phyloP scores from a whole-genome alignment of 2,113 vertebrate genomes.

The Malurus melanocephalus region DNA sequence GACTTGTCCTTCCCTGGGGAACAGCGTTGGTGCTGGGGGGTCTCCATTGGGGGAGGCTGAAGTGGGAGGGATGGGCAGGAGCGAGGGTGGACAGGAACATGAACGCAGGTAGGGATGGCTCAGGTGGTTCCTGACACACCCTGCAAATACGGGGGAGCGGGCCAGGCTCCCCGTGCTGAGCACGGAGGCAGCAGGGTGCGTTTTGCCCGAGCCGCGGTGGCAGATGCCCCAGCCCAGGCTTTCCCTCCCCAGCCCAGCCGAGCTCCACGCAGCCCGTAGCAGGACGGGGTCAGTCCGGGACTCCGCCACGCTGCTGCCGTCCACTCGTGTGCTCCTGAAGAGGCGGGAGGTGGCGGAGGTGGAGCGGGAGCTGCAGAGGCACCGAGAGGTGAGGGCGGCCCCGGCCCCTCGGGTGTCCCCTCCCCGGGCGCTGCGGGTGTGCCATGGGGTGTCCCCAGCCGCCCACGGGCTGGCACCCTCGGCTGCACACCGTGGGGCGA shows the following conservation, averaged over 20 bases:
- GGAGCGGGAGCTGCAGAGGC: conserved; percentile 29
- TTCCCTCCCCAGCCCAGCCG: fast-evolving
- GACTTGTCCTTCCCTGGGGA: not conserved
- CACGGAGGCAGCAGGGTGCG: fast-evolving
- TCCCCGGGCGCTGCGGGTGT: not conserved
- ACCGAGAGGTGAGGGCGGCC: conserved; percentile 63
- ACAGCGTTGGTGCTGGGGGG: not conserved
- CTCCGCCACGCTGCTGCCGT: not conserved
- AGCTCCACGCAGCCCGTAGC: fast-evolving
- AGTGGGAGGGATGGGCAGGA: not conserved
- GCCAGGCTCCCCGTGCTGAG: fast-evolving
- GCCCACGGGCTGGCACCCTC: fast-evolving
- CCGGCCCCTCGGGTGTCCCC: not conserved
- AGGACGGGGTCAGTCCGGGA: conserved; percentile 4
- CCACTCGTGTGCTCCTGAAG: conserved; percentile 65
- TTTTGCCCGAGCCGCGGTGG: fast-evolving
- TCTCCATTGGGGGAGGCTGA: not conserved
- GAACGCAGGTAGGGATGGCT: too few relatives aligned
- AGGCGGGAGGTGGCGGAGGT: conserved; percentile 47
- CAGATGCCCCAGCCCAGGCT: too few relatives aligned
- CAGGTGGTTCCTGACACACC: not conserved
- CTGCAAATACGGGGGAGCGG: fast-evolving
- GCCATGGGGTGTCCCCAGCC: fast-evolving
- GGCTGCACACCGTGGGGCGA: fast-evolving
- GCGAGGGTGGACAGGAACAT: fast-evolving